These are phyloP conservation scores for Coilia nasus DNA, from an alignment of 2,797 vertebrate genomes.

Conservation along the genomic window DNA sequence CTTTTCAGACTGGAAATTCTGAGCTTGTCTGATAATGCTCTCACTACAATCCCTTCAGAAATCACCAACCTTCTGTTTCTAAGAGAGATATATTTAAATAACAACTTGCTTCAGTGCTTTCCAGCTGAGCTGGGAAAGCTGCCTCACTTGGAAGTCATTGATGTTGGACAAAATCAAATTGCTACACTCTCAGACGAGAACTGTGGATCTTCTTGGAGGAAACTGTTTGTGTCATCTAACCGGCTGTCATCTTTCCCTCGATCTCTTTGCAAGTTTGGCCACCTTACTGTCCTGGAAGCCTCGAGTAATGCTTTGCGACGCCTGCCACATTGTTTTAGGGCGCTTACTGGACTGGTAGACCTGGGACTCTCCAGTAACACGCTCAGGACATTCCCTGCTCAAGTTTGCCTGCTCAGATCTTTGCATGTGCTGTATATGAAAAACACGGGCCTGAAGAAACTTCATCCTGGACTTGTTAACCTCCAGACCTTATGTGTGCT, in stretches of 20 bases:
- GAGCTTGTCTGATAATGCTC: neutral
- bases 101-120: neutral
- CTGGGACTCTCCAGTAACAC: neutral
- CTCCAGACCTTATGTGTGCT: constrained; percentile 8
- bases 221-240: neutral
- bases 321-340: neutral
- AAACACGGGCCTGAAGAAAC: neutral
- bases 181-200: neutral
- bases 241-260: neutral
- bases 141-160: neutral
- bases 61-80: neutral
- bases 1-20: neutral
- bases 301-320: neutral
- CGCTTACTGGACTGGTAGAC: neutral
- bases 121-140: neutral
- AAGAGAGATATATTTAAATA: constrained; percentile 5
- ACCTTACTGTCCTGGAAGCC: neutral
- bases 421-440: neutral
- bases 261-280: constrained; percentile 19
- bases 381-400: neutral
- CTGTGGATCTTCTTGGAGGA: neutral
- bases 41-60: neutral
- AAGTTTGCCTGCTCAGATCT: neutral
- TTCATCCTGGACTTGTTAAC: neutral
- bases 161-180: constrained; percentile 7